These are phyloP conservation scores for Grammomys dolichurus DNA, from an alignment of 2,113 vertebrate genomes.

Conservation along the genomic window DNA sequence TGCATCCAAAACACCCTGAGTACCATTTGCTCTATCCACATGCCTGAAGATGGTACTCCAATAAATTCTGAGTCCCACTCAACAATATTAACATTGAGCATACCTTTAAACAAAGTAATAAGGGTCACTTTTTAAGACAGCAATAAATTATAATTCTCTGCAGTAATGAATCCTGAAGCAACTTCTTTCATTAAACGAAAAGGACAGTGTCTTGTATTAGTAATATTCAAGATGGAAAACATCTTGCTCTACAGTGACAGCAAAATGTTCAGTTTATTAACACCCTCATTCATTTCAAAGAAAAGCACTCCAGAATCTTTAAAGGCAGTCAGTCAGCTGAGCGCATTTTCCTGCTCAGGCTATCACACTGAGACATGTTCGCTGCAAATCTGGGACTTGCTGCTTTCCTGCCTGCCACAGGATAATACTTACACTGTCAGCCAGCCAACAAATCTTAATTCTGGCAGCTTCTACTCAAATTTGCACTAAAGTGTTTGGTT, in stretches of 20 bases:
- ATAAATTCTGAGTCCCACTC: slow-evolving; percentile 43
- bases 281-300: slow-evolving; percentile 30
- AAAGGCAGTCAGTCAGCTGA: slow-evolving; percentile 50
- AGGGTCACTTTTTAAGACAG: slow-evolving; percentile 52
- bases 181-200: slow-evolving; percentile 53
- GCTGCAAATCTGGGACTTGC: slow-evolving; percentile 17
- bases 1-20: not conserved
- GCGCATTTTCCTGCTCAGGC: slow-evolving; percentile 38
- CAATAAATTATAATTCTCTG: slow-evolving; percentile 62
- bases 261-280: slow-evolving; percentile 57
- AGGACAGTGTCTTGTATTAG: slow-evolving; percentile 56
- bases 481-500: slow-evolving; percentile 50
- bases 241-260: slow-evolving; percentile 45
- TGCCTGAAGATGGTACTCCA: slow-evolving; percentile 5
- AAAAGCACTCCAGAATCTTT: slow-evolving; percentile 48
- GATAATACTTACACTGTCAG: not conserved
- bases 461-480: slow-evolving; percentile 58
- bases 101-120: slow-evolving; percentile 53
- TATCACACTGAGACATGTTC: not conserved
- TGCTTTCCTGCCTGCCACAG: not conserved
- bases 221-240: slow-evolving; percentile 50
- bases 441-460: slow-evolving; percentile 55
- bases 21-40: slow-evolving; percentile 49
- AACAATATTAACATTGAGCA: slow-evolving; percentile 55
- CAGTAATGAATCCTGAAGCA: slow-evolving; percentile 62